phyloP scores from a whole-genome alignment of 2,888 invertebrate species.

The Mystacides longicornis region DNA sequence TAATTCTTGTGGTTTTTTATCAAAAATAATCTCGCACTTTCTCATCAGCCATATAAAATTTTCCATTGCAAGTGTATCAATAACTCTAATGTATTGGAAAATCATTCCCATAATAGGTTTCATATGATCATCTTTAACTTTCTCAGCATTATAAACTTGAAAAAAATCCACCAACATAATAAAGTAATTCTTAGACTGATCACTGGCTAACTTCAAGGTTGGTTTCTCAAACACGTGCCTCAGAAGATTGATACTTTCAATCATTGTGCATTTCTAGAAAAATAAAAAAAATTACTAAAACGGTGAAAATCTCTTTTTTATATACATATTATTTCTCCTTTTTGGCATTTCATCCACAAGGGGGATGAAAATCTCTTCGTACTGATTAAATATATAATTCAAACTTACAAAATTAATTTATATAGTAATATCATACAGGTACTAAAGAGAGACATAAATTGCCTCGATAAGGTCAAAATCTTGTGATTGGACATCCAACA shows the following conservation, averaged over 20 bases:
- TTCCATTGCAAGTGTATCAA: constrained; percentile 12
- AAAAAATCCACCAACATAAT: constrained; percentile 17
- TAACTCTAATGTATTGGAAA: constrained; percentile 9
- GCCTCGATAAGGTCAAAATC: too few species aligned
- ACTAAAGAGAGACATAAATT: too few species aligned
- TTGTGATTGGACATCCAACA: too few species aligned
- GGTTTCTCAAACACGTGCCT: constrained; percentile 13
- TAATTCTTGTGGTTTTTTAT: constrained; percentile 9
- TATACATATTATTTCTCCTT: too few species aligned
- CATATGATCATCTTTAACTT: not conserved
- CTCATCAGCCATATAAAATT: constrained; percentile 19
- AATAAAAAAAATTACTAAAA: too few species aligned
- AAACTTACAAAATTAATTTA: too few species aligned
- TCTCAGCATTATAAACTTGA: constrained; percentile 6
- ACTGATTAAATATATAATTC: too few species aligned
- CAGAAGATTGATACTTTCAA: constrained; percentile 8
- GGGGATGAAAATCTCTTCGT: too few species aligned
- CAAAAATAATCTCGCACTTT: constrained; percentile 14
- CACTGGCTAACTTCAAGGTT: constrained; percentile 1
- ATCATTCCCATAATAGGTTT: constrained; percentile 5
- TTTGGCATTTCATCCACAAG: too few species aligned
- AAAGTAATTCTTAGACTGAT: constrained; percentile 19
- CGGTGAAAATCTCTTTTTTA: too few species aligned
- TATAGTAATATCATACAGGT: too few species aligned
- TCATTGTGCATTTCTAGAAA: constrained; percentile 15